These are phyloP conservation scores for Caretta caretta DNA, from an alignment of 2,113 vertebrate genomes.

Conservation along the genomic window DNA sequence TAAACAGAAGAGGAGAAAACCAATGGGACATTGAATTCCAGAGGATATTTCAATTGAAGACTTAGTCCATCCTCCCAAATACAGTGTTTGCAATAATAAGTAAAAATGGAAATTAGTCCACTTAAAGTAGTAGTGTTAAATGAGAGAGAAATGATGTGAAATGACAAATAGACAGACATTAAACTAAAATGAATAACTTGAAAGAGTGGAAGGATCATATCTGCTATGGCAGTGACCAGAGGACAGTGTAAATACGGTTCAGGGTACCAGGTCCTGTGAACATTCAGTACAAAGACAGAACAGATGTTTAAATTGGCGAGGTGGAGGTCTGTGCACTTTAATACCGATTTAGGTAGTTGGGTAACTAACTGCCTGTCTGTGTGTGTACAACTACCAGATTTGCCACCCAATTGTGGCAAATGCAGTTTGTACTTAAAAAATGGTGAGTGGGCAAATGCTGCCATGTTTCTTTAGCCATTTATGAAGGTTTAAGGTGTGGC, in stretches of 20 bases:
- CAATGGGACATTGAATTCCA: not conserved
- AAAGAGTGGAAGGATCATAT: slow-evolving; percentile 19
- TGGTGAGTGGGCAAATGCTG: not conserved
- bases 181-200: not conserved
- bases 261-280: slow-evolving; percentile 11
- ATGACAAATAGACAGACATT: not conserved
- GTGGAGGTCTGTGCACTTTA: slow-evolving; percentile 25
- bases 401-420: slow-evolving; percentile 10
- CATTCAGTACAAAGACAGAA: slow-evolving; percentile 3
- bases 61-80: not conserved
- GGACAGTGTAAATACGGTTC: slow-evolving; percentile 2
- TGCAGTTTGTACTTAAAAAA: not conserved
- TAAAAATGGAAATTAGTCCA: not conserved
- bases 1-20: not conserved
- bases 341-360: slow-evolving; percentile 10
- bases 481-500: not conserved
- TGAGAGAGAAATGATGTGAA: slow-evolving; percentile 2
- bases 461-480: slow-evolving; percentile 15
- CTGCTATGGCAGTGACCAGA: slow-evolving; percentile 21
- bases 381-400: not conserved
- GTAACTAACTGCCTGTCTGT: not conserved
- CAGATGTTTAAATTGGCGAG: slow-evolving; percentile 54
- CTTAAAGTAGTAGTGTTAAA: not conserved
- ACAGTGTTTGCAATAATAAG: not conserved
- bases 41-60: not conserved